These are phyloP conservation scores for Temnothorax rugatulus DNA, from an alignment of 2,888 invertebrate genomes.

Conservation along the genomic window DNA sequence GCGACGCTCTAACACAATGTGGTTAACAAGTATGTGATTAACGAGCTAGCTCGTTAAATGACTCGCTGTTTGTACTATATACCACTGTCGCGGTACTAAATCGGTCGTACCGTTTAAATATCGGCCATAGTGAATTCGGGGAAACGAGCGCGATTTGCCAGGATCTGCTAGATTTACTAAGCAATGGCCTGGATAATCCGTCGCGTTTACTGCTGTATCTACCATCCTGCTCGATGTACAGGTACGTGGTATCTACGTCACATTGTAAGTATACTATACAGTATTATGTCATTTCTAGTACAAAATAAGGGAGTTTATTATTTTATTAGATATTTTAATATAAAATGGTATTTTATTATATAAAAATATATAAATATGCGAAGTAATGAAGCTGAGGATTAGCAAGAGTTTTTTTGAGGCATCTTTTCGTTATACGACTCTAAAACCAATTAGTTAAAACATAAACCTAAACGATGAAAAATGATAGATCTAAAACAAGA, in stretches of 20 bases:
- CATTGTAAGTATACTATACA: constrained; percentile 59
- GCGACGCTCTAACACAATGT: constrained; percentile 55
- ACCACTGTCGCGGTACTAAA: constrained; percentile 58
- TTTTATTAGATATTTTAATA: background rate
- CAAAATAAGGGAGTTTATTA: constrained; percentile 15
- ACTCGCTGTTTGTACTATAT: constrained; percentile 63
- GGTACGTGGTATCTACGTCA: constrained; percentile 36
- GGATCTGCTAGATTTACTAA: constrained; percentile 78
- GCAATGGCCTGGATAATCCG: constrained; percentile 79
- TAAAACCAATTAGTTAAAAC: no score
- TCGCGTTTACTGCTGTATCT: constrained; percentile 70
- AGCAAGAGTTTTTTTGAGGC: background rate
- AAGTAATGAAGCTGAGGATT: background rate
- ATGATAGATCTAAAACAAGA: background rate
- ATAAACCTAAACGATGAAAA: background rate
- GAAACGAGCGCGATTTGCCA: constrained; percentile 74
- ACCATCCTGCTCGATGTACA: constrained; percentile 41
- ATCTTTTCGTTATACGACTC: no score
- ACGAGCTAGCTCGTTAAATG: constrained; percentile 68
- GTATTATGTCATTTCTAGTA: constrained; percentile 42
- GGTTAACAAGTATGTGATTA: constrained; percentile 70
- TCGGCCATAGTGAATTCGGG: constrained; percentile 65
- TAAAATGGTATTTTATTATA: background rate
- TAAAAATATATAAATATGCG: background rate
- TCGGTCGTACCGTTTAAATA: constrained; percentile 72